Conservation (phyloP, 2,797 vertebrate species). For the Pempheris klunzingeri region DNA sequence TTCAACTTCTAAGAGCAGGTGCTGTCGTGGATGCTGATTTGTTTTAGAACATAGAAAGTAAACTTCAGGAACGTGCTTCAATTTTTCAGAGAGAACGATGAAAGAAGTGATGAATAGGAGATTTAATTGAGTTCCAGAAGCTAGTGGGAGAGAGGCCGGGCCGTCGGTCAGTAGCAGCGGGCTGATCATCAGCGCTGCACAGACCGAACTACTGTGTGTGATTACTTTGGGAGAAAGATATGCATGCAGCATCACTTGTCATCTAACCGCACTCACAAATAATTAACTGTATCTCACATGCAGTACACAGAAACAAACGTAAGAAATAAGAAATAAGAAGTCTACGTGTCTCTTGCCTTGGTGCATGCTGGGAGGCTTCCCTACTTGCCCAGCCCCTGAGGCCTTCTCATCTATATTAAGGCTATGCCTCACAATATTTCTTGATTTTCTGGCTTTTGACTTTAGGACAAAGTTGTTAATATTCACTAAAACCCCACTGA, state of each 20-base stretch:
- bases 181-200: background rate
- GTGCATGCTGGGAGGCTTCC: background rate
- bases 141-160: background rate
- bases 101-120: background rate
- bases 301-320: background rate
- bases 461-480: slow-evolving; percentile 29
- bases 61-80: background rate
- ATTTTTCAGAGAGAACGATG: background rate
- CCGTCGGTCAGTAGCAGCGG: background rate
- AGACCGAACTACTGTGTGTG: no score
- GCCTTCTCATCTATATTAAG: background rate
- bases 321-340: background rate
- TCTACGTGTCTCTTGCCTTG: background rate
- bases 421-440: background rate
- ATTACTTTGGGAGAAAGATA: background rate
- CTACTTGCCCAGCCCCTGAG: background rate
- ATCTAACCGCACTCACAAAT: background rate
- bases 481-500: slow-evolving; percentile 12
- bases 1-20: background rate
- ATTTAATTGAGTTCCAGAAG: background rate
- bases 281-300: background rate
- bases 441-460: slow-evolving; percentile 27
- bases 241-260: background rate
- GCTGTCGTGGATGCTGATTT: background rate
- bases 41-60: background rate